phyloP scores from a whole-genome alignment of 2,888 invertebrate genomes.

The Azorinus chamasolen region DNA sequence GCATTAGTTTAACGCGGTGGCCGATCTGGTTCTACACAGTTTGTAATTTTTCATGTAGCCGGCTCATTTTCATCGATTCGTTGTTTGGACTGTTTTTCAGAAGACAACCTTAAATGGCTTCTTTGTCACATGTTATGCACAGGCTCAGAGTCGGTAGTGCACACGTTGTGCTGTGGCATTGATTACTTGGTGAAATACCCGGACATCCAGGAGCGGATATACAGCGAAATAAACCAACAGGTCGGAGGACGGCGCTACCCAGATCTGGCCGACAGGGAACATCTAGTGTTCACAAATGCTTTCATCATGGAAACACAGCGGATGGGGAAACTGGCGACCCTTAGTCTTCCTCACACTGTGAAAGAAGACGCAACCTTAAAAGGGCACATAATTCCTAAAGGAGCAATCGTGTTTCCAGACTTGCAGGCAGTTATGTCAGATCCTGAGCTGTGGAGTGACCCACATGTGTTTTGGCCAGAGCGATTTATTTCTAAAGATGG shows the following conservation, averaged over 20 bases:
- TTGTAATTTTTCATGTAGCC: too few species aligned
- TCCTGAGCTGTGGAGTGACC: conserved; percentile 20
- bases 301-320: conserved; percentile 26
- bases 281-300: conserved; percentile 3
- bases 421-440: conserved; percentile 29
- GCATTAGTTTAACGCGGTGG: too few species aligned
- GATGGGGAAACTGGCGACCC: background rate
- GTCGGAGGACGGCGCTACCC: conserved; percentile 3
- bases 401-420: conserved; percentile 19
- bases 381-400: conserved; percentile 22
- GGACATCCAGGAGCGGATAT: conserved; percentile 3
- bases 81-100: too few species aligned
- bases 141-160: background rate
- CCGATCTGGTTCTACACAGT: too few species aligned
- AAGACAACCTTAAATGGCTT: too few species aligned
- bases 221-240: background rate
- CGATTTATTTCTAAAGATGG: conserved; percentile 15
- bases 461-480: conserved; percentile 22
- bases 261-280: conserved; percentile 1
- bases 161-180: background rate
- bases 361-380: conserved; percentile 3
- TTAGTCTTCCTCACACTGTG: background rate
- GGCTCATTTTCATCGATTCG: too few species aligned
- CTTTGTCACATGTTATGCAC: too few species aligned
- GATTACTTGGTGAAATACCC: conserved; percentile 1